Evolutionary conservation across 2,888 invertebrate species (phyloP), one percentile per base, ranked within the genome.

Genomic region (Deroplatys truncata): DNA sequence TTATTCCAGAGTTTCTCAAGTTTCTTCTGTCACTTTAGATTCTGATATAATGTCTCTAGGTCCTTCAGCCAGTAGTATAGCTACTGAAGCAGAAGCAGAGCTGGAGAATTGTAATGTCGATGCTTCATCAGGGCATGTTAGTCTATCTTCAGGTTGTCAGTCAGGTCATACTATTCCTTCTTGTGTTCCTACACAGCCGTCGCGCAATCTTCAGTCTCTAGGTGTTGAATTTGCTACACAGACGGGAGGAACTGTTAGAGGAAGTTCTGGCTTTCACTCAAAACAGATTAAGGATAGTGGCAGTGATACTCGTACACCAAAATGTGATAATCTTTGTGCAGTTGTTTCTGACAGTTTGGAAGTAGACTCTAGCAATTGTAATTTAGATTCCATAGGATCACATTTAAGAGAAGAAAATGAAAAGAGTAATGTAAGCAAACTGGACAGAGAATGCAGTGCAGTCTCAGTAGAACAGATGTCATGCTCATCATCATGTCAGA

Each of bases 261-360:
- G 85, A 56, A 56, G 56, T 85, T 5, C 85, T n/a, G 43, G 56
- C 56, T 86, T 29, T 13, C 86, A 82, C 56, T 16, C 56, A 72
- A 72, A 86, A 86, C 72, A 86, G 82, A 86, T 49, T 86, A 86
- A 86, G 82, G 86, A 86, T 56, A 29, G 29, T 72, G 82, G 82
- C n/a, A 86, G 29, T 56, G 82, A 82, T 29, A n/a, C 82, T 82
- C 28, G 31, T 28, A 16, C 28, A 82, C 28, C 86, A 82, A 82
- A 86, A 25, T 86, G 72, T 82, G 82, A 49, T 72, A 28, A 72
- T 72, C 56, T 72, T 20, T 72, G 56, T 72, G 56, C 56, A 72
- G 56, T 72, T 72, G 56, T 72, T 72, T 72, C 56, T 72, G 56
- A 72, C 56, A 72, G 25, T 72, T 72, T 72, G 56, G 56, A 72